Conservation (phyloP, 2,797 vertebrate genomes). For the Diplodus sargus region DNA sequence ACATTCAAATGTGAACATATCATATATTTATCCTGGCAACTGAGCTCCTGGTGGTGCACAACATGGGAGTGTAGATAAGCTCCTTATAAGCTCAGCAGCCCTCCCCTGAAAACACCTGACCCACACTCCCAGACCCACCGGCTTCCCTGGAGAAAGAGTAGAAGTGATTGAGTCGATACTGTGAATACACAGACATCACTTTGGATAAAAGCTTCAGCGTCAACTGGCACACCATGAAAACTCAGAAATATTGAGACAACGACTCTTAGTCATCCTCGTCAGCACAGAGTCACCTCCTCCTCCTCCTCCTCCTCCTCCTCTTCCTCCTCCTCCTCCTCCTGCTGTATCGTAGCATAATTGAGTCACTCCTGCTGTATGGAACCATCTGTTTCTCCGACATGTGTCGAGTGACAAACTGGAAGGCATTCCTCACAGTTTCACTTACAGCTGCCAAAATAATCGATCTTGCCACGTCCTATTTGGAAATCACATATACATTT, state of each 20-base stretch:
- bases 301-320: slow-evolving; percentile 3
- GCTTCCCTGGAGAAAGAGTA: slow-evolving; percentile 13
- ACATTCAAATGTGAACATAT: too few relatives aligned
- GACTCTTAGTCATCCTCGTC: slow-evolving; percentile 33
- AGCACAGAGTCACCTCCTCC: slow-evolving; percentile 18
- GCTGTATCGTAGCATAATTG: slow-evolving; percentile 34
- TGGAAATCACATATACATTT: slow-evolving; percentile 24
- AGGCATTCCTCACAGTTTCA: slow-evolving; percentile 34
- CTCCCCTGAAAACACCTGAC: slow-evolving; percentile 5
- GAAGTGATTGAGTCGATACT: neutral
- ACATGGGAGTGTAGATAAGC: neutral
- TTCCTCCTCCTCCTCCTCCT: slow-evolving; percentile 17
- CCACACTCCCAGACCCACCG: slow-evolving; percentile 14
- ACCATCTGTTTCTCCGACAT: slow-evolving; percentile 58
- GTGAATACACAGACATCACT: slow-evolving; percentile 23
- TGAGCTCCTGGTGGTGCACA: neutral
- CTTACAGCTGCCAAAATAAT: slow-evolving; percentile 54
- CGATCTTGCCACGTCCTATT: slow-evolving; percentile 34
- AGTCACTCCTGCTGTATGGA: slow-evolving; percentile 44
- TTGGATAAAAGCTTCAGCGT: slow-evolving; percentile 24
- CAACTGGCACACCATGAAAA: slow-evolving; percentile 8
- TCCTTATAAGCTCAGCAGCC: slow-evolving; percentile 15
- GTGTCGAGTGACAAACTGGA: slow-evolving; percentile 42
- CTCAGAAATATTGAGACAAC: slow-evolving; percentile 36
- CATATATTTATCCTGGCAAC: too few relatives aligned